A percentile compares a stretch with the other conserved stretches of the same genome.
Conservation (phyloP, 2,888 invertebrate species). For the Cephalotes varians region DNA sequence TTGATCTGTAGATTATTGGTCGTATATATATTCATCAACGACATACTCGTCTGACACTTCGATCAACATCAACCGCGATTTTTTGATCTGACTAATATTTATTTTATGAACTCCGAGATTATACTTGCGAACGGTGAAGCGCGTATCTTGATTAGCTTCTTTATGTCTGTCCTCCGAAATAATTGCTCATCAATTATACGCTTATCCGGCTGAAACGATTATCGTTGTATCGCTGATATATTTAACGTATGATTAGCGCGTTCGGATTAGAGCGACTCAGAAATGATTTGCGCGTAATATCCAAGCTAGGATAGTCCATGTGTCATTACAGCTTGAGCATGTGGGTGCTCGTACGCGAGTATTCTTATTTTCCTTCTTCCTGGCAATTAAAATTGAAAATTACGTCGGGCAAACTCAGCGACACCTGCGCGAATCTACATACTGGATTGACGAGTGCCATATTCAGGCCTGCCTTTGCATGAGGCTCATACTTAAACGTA, state of each 20-base stretch:
- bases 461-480: conserved; percentile 62
- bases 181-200: conserved; percentile 37
- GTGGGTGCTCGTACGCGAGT: conserved; percentile 16
- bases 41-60: not conserved
- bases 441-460: conserved; percentile 77
- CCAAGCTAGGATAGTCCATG: not conserved
- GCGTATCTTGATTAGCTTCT: conserved; percentile 7
- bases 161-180: conserved; percentile 8
- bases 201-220: conserved; percentile 21
- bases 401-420: conserved; percentile 71
- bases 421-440: conserved; percentile 80
- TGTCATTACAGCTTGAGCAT: conserved; percentile 12
- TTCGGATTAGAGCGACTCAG: not conserved
- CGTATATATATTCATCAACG: not conserved
- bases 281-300: conserved; percentile 7
- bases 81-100: conserved; percentile 1
- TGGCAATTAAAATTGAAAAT: conserved; percentile 78
- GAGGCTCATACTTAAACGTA: conserved; percentile 38
- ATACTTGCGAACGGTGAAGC: not conserved
- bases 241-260: not conserved
- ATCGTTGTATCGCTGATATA: conserved; percentile 14
- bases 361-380: conserved; percentile 26
- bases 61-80: not conserved
- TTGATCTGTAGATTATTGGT: conserved; percentile 19
- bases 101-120: conserved; percentile 15